Conservation (phyloP, 2,888 invertebrate species). For the Andrena bucephala region DNA sequence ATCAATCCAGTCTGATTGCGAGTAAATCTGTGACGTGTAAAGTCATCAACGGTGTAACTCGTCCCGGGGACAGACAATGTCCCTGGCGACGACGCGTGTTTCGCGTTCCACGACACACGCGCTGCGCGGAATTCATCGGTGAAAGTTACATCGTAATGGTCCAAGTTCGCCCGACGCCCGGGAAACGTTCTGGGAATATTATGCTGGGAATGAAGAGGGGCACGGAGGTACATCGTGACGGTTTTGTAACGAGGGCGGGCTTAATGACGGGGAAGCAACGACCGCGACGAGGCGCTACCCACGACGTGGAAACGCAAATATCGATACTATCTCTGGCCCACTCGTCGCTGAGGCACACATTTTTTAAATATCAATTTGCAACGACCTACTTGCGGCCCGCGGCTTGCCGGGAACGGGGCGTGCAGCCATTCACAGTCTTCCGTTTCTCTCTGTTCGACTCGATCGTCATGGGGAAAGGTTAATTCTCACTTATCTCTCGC, state of each 20-base stretch:
- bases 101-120: neutral
- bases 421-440: too few species aligned
- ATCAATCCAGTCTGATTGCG: neutral
- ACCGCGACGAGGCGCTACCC: conserved; percentile 20
- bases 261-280: conserved; percentile 60
- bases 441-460: too few species aligned
- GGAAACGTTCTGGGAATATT: conserved; percentile 57
- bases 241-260: conserved; percentile 59
- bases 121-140: conserved; percentile 32
- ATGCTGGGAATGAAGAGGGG: conserved; percentile 52
- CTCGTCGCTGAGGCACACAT: neutral
- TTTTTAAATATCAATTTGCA: neutral
- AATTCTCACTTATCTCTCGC: neutral
- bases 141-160: conserved; percentile 57
- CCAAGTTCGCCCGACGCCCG: conserved; percentile 54
- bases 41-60: neutral
- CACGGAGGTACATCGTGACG: conserved; percentile 44
- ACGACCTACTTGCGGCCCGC: neutral
- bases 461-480: neutral
- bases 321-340: conserved; percentile 22
- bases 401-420: too few species aligned
- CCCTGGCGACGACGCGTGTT: conserved; percentile 13
- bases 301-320: conserved; percentile 21
- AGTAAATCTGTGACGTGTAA: neutral
- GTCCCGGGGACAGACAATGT: conserved; percentile 2